Conservation (phyloP, 2,888 invertebrate species). For the Acanthoscelides obtectus region DNA sequence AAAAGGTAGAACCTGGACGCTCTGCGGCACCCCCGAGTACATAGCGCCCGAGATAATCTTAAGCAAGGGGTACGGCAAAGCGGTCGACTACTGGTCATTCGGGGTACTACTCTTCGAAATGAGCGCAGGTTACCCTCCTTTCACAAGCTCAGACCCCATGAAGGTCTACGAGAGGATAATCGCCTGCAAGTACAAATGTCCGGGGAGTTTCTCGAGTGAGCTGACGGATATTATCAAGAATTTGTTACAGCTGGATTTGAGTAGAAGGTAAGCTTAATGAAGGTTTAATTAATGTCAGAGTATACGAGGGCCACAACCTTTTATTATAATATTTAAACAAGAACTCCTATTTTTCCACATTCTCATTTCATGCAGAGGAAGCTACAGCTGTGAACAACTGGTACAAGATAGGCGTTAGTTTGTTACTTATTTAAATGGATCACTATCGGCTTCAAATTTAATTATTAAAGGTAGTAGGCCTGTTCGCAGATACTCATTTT, state of each 20-base stretch:
- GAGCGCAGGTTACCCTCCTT: constrained; percentile 89
- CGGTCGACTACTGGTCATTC: constrained; percentile 96
- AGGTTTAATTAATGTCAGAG: background rate
- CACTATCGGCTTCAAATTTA: too few relatives aligned
- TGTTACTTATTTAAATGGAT: too few relatives aligned
- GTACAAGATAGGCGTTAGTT: too few relatives aligned
- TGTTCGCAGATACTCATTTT: too few relatives aligned
- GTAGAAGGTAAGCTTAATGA: constrained; percentile 52
- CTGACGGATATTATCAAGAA: constrained; percentile 80
- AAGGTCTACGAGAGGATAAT: constrained; percentile 93
- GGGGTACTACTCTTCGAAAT: constrained; percentile 85
- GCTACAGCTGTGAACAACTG: too few relatives aligned
- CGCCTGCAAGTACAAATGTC: constrained; percentile 81
- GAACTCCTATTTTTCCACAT: too few relatives aligned
- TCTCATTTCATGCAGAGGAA: too few relatives aligned
- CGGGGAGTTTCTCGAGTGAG: constrained; percentile 74
- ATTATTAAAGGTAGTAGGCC: too few relatives aligned
- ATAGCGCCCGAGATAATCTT: constrained; percentile 88
- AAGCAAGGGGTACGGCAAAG: constrained; percentile 84
- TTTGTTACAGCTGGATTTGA: constrained; percentile 74
- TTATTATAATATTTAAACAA: too few relatives aligned
- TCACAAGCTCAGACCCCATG: constrained; percentile 86
- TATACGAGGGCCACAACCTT: too few relatives aligned
- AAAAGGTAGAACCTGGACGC: constrained; percentile 76
- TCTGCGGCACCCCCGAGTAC: constrained; percentile 96